phyloP scores from a whole-genome alignment of 2,888 invertebrate species.

The Lumbricus terrestris region DNA sequence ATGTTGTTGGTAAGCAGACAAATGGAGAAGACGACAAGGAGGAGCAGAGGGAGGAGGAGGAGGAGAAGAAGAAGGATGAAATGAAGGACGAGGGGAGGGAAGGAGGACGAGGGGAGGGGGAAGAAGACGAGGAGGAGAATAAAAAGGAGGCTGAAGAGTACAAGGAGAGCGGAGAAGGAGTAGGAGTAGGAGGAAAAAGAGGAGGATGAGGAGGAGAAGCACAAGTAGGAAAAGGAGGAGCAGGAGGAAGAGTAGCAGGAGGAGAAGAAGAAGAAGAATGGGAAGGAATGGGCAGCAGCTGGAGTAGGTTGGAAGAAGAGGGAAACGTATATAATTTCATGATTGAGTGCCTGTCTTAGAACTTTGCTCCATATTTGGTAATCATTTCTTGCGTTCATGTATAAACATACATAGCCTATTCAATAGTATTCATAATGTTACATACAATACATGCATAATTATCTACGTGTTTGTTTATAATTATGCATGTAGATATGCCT shows the following conservation, averaged over 20 bases:
- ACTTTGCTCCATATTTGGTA: no score
- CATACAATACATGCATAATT: no score
- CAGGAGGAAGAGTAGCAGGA: not conserved
- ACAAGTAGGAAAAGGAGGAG: not conserved
- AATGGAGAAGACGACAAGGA: not conserved
- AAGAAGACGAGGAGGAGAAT: not conserved
- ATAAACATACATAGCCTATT: no score
- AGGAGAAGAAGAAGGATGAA: not conserved
- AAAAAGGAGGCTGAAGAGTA: not conserved
- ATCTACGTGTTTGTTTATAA: no score
- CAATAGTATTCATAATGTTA: no score
- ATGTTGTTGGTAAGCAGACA: not conserved
- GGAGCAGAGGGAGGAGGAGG: not conserved
- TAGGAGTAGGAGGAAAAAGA: not conserved
- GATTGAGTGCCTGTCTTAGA: no score
- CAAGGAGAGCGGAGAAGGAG: not conserved
- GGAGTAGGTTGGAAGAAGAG: not conserved
- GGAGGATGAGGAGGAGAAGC: not conserved
- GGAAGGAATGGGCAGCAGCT: not conserved
- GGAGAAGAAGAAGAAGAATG: not conserved
- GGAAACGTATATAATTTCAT: no score
- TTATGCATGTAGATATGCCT: no score
- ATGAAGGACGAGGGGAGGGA: not conserved
- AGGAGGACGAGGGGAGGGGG: not conserved
- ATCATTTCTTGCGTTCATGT: no score